phyloP scores from a whole-genome alignment of 92 coral and sea anemone species.

The Epizoanthus scotinus region DNA sequence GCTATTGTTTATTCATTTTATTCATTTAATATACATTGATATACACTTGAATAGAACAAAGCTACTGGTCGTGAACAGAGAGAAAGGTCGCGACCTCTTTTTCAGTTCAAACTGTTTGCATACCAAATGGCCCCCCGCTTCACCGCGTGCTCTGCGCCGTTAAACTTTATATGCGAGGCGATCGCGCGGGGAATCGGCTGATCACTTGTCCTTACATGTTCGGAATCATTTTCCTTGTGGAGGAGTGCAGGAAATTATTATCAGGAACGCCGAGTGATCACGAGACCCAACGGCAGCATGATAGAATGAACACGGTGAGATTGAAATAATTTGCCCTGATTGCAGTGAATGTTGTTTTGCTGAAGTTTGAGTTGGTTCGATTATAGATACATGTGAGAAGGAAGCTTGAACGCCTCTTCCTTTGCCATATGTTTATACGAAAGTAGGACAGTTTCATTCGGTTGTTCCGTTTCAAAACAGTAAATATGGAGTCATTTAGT shows the following conservation, averaged over 20 bases:
- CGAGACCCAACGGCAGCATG: conserved; percentile 4
- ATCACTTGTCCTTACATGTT: conserved; percentile 22
- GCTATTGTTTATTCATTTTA: background rate
- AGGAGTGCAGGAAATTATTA: conserved; percentile 11
- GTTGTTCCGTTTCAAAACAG: too few species aligned
- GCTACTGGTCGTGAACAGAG: background rate
- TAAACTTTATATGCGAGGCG: background rate
- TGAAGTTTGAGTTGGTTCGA: background rate
- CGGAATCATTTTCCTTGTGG: conserved; percentile 15
- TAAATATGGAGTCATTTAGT: too few species aligned
- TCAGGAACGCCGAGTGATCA: conserved; percentile 3
- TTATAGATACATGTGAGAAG: background rate
- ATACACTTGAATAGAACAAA: background rate
- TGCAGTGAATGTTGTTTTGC: background rate
- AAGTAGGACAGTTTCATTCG: too few species aligned
- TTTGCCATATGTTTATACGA: too few species aligned
- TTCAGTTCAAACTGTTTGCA: conserved; percentile 1
- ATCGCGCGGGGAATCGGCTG: background rate
- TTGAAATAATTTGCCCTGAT: background rate
- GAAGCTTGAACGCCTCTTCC: background rate
- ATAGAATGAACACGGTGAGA: conserved; percentile 14
- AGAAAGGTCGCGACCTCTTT: conserved; percentile 25
- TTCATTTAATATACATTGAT: background rate
- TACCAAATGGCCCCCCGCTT: conserved; percentile 9
- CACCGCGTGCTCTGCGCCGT: conserved; percentile 7